Evolutionary conservation across 2,888 invertebrate species (phyloP), one percentile per base, ranked within the genome.

Genomic region (Macroteleia sp.): DNA sequence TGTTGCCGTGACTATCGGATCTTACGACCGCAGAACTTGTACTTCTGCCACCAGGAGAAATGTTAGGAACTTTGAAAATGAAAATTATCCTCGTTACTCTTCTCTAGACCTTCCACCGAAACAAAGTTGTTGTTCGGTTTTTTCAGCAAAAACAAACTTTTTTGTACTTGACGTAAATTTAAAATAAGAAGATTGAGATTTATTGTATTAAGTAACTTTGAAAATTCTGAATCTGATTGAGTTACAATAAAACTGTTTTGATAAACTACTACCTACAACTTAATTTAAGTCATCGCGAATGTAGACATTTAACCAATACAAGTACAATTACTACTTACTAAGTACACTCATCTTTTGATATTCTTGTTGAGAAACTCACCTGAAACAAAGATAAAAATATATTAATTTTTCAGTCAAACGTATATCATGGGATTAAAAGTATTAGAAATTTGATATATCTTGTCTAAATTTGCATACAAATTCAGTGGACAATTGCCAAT

Each of bases 31-130:
- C 54, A 34, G 34, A 71, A 71, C 22, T 52, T 52, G 39, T 52
- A 64, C 39, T 52, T 42, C 32, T 66, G 64, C 54, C 34, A 44
- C 42, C 25, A 32, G 41, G 59, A 57, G 67, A 69, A 69, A 67
- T 61, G 61, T 62, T 62, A 39, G 39, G 20, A 52, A 64, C 41
- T 64, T 64, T 52, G 41, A 32, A 64, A 64, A 64, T 64, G 36
- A 52, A 42, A 52, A 42, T 52, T 64, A 52, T 64, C 42, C 50
- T 64, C 52, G 32, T 64, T 64, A 34, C 52, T 64, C 42, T 64
- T 52, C 32, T 30, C 34, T 44, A 34, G 16, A 41, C 41, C 62
- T 48, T 50, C 39, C 28, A 61, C 32, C 36, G 36, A 50, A 64
- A 32, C 50, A 52, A 50, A 64, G 41, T 64, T 48, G 28, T 64